phyloP scores from a whole-genome alignment of 2,888 invertebrate genomes.

The Acleris holmiana region DNA sequence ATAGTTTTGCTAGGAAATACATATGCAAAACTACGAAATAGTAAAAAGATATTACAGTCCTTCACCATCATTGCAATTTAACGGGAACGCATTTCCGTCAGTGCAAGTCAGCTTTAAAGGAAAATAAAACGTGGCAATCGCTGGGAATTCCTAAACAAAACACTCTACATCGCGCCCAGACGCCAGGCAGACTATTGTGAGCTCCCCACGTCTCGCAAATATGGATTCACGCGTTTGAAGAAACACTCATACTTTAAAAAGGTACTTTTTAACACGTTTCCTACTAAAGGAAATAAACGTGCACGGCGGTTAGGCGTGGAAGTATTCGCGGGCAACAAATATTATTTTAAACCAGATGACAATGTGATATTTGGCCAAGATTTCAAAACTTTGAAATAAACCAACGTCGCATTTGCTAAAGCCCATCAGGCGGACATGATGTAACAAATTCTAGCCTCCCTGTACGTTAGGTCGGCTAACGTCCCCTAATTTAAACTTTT shows the following conservation, averaged over 20 bases:
- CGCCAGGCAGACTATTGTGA: conserved; percentile 34
- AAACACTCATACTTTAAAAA: conserved; percentile 13
- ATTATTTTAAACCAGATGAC: too few species aligned
- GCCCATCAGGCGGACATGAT: too few species aligned
- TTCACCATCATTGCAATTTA: conserved; percentile 15
- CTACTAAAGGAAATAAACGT: neutral
- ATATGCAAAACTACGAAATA: neutral
- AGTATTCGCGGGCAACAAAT: too few species aligned
- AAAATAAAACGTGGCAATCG: conserved; percentile 29
- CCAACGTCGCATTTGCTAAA: too few species aligned
- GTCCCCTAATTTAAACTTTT: conserved; percentile 15
- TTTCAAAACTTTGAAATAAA: too few species aligned
- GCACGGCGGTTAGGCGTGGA: neutral
- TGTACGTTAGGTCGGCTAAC: neutral
- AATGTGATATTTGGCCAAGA: too few species aligned
- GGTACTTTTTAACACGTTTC: conserved; percentile 7
- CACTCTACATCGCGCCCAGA: conserved; percentile 33
- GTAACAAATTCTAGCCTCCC: too few species aligned
- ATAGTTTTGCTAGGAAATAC: too few species aligned
- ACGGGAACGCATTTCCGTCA: conserved; percentile 9
- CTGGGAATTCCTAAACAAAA: conserved; percentile 35
- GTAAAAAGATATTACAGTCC: conserved; percentile 11
- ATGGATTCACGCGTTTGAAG: conserved; percentile 35
- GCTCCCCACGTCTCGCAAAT: conserved; percentile 29
- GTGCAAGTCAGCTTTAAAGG: conserved; percentile 16